phyloP scores from a whole-genome alignment of 1,140 invertebrate species.

The Drosophila bipectinata region DNA sequence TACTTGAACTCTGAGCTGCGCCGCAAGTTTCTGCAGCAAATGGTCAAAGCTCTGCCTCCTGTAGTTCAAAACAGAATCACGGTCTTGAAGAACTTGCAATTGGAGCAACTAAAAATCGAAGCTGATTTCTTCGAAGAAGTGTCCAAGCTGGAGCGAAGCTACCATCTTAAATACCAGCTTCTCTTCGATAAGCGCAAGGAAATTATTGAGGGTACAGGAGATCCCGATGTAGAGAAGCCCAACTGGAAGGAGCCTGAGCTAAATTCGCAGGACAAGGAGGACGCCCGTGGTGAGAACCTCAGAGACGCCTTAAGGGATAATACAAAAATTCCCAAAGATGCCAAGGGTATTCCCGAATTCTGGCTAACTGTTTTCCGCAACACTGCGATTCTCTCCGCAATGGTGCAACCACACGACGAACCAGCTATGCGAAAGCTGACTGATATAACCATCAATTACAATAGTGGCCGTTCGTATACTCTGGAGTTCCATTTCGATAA shows the following conservation, averaged over 20 bases:
- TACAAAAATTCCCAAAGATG: slow-evolving; percentile 84
- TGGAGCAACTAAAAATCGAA: slow-evolving; percentile 94
- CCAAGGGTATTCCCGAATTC: slow-evolving; percentile 97
- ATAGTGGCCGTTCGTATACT: slow-evolving; percentile 85
- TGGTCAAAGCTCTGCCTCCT: slow-evolving; percentile 87
- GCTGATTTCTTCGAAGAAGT: slow-evolving; percentile 97
- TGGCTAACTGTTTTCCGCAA: slow-evolving; percentile 99
- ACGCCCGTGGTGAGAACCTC: slow-evolving; percentile 67
- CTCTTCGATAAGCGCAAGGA: slow-evolving; percentile 92
- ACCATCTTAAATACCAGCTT: slow-evolving; percentile 92
- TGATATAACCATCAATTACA: slow-evolving; percentile 94
- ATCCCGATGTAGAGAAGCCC: slow-evolving; percentile 91
- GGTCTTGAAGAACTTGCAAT: slow-evolving; percentile 96
- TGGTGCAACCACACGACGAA: slow-evolving; percentile 97
- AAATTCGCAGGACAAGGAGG: slow-evolving; percentile 87
- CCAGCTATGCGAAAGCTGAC: slow-evolving; percentile 96
- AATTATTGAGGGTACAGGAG: slow-evolving; percentile 92
- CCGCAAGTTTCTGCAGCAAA: slow-evolving; percentile 81
- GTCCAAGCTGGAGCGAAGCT: slow-evolving; percentile 96
- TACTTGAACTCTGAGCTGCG: slow-evolving; percentile 79
- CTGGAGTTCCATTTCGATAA: slow-evolving; percentile 97
- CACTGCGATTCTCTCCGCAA: slow-evolving; percentile 94
- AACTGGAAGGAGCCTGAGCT: slow-evolving; percentile 93
- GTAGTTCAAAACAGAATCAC: slow-evolving; percentile 93
- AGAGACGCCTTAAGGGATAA: slow-evolving; percentile 30